Percentiles rank a stretch among this genome's conserved stretches.
phyloP scores from a whole-genome alignment of 1,140 invertebrate genomes.

The Lordiphosa stackelbergi region DNA sequence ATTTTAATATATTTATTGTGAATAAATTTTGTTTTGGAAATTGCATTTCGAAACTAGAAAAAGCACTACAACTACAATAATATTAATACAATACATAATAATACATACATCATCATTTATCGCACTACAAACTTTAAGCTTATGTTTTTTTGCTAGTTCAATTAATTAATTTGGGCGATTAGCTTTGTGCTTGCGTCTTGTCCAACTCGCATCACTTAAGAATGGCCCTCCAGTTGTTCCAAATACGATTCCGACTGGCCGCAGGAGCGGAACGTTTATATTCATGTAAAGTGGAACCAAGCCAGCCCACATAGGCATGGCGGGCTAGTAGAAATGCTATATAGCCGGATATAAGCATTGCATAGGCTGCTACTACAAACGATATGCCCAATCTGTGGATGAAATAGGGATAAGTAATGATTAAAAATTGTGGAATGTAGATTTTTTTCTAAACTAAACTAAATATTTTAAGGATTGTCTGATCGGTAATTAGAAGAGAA shows the following conservation, averaged over 20 bases:
- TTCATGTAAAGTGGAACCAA: conserved; percentile 56
- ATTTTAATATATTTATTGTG: conserved; percentile 4
- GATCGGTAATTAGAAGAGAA: no score
- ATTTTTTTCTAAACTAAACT: no score
- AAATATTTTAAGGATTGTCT: no score
- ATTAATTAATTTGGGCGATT: conserved; percentile 33
- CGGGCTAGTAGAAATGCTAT: conserved; percentile 42
- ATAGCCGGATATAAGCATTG: conserved; percentile 55
- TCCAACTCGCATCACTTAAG: conserved; percentile 36
- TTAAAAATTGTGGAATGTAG: no score
- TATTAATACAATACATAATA: conserved; percentile 11
- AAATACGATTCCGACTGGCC: conserved; percentile 44
- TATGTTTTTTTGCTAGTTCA: conserved; percentile 16
- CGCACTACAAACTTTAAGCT: conserved; percentile 15
- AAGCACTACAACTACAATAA: conserved; percentile 23
- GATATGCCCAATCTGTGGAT: conserved; percentile 54
- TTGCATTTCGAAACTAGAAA: conserved; percentile 17
- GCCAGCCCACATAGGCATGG: conserved; percentile 55
- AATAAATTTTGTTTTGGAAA: conserved; percentile 20
- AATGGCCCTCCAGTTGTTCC: conserved; percentile 61
- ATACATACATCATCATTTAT: conserved; percentile 1
- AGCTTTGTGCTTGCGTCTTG: conserved; percentile 14
- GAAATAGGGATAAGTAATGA: background rate
- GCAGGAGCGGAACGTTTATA: conserved; percentile 62
- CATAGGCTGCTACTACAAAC: conserved; percentile 66